Conservation (phyloP, 2,888 invertebrate species). For the Anaspis maculata region DNA sequence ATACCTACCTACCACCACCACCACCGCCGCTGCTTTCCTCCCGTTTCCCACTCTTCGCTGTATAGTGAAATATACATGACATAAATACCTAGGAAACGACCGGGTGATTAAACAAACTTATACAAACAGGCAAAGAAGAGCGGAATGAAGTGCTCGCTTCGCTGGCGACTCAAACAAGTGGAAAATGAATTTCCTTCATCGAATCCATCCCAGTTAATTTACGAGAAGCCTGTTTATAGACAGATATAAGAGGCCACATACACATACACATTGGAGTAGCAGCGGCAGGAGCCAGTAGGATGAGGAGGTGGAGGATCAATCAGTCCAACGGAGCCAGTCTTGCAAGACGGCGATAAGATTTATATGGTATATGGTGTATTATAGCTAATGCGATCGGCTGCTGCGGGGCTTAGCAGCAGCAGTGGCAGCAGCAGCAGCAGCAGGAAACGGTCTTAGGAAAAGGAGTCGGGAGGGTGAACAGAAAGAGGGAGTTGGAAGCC, state of each 20-base stretch:
- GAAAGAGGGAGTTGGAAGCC: slow-evolving; percentile 7
- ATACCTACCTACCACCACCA: no score
- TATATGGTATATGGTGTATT: slow-evolving; percentile 25
- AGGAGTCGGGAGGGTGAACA: slow-evolving; percentile 8
- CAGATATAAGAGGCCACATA: slow-evolving; percentile 39
- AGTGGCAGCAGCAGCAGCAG: no score
- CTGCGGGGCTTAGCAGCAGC: slow-evolving; percentile 10
- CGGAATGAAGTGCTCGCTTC: slow-evolving; percentile 38
- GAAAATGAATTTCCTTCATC: slow-evolving; percentile 47
- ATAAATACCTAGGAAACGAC: slow-evolving; percentile 33
- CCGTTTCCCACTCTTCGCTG: no score
- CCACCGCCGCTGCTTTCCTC: no score
- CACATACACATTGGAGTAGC: slow-evolving; percentile 6
- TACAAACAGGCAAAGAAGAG: slow-evolving; percentile 34
- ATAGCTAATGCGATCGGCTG: no score
- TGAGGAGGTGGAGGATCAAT: slow-evolving; percentile 34
- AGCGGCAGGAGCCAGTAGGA: neutral
- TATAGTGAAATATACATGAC: slow-evolving; percentile 26
- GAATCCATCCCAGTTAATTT: slow-evolving; percentile 44
- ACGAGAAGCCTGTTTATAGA: slow-evolving; percentile 43
- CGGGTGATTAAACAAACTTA: slow-evolving; percentile 37
- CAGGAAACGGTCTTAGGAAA: no score
- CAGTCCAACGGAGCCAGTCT: slow-evolving; percentile 40
- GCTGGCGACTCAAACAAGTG: slow-evolving; percentile 43
- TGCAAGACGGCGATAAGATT: slow-evolving; percentile 45